A percentile compares a stretch with the other conserved stretches of the same genome.
Conservation (phyloP, 2,113 vertebrate species). For the Aix galericulata region DNA sequence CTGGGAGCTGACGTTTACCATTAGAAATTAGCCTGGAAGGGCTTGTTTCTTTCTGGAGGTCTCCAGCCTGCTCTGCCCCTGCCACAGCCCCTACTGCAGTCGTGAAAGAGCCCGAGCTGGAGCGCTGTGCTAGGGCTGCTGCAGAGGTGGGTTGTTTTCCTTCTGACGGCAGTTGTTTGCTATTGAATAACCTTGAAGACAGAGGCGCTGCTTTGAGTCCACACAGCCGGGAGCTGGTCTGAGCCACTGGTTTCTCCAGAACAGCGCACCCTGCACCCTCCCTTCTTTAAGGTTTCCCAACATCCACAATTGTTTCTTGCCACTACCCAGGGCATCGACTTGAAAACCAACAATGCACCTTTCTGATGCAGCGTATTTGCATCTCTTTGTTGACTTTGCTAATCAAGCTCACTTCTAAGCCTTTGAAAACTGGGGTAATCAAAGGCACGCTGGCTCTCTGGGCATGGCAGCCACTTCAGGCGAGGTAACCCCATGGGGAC, state of each 20-base stretch:
- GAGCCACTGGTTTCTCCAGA: slow-evolving; percentile 10
- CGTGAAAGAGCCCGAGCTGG: background rate
- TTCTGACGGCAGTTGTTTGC: background rate
- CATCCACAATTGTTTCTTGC: background rate
- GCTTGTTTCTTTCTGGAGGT: background rate
- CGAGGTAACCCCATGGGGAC: background rate
- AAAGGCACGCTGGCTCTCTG: background rate
- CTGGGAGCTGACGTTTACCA: background rate
- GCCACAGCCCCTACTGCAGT: background rate
- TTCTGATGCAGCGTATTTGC: slow-evolving; percentile 8
- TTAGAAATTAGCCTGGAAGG: background rate
- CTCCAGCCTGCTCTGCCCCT: background rate
- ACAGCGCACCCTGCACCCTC: background rate
- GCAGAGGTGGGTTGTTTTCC: background rate
- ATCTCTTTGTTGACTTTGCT: slow-evolving; percentile 61
- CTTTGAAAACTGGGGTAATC: slow-evolving; percentile 25
- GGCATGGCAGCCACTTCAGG: background rate
- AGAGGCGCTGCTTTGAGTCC: background rate
- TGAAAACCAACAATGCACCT: background rate
- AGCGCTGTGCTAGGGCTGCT: background rate
- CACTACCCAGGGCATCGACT: background rate
- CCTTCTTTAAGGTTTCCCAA: background rate
- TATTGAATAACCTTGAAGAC: slow-evolving; percentile 38
- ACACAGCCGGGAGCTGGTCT: background rate
- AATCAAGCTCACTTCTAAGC: slow-evolving; percentile 33